Conservation (phyloP, 2,113 vertebrate species). For the Struthio camelus region DNA sequence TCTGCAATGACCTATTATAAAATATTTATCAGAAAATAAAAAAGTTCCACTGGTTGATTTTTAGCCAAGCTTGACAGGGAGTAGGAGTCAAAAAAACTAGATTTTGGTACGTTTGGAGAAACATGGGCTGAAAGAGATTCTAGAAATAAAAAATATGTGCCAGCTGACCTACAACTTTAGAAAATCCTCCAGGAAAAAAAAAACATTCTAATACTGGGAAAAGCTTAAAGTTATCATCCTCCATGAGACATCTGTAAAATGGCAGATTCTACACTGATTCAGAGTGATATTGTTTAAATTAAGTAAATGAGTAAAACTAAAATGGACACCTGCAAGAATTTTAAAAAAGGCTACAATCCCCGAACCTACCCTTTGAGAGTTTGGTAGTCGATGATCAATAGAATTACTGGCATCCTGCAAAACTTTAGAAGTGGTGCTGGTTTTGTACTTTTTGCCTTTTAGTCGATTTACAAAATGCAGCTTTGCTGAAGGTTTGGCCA, state of each 20-base stretch:
- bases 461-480: constrained; percentile 94
- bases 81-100: background rate
- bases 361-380: constrained; percentile 82
- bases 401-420: constrained; percentile 94
- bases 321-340: background rate
- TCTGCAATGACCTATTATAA: background rate
- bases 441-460: constrained; percentile 92
- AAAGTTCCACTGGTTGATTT: background rate
- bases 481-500: constrained; percentile 89
- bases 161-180: background rate
- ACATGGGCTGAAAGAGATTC: background rate
- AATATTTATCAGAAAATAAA: background rate
- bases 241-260: background rate
- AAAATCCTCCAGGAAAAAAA: background rate
- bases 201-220: background rate
- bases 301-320: background rate
- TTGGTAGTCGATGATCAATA: constrained; percentile 74
- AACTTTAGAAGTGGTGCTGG: constrained; percentile 81
- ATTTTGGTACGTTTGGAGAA: background rate
- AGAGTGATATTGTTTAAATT: background rate
- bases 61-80: background rate
- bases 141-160: background rate
- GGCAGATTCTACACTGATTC: background rate
- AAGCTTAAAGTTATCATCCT: background rate
- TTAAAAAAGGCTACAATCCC: background rate